phyloP scores from a whole-genome alignment of 2,888 invertebrate species.

The Ichneumon xanthorius region DNA sequence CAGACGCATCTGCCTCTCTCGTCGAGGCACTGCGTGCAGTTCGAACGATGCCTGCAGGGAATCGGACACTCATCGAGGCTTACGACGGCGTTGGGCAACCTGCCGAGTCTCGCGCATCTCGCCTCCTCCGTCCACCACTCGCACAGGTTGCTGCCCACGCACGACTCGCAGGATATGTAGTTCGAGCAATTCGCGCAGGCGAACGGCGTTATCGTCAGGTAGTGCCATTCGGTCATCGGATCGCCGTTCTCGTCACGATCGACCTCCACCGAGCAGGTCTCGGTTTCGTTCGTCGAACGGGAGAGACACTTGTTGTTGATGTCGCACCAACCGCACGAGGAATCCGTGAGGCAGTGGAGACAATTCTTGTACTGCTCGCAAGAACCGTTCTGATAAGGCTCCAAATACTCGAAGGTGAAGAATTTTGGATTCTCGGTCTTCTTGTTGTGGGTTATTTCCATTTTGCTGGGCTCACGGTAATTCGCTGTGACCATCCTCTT shows the following conservation, averaged over 20 bases:
- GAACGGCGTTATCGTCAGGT: slow-evolving; percentile 92
- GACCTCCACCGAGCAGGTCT: slow-evolving; percentile 86
- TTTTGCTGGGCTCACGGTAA: slow-evolving; percentile 88
- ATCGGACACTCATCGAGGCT: slow-evolving; percentile 90
- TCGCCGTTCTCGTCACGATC: slow-evolving; percentile 86
- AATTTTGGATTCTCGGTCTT: slow-evolving; percentile 92
- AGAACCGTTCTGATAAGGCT: slow-evolving; percentile 93
- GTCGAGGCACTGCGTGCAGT: slow-evolving; percentile 93
- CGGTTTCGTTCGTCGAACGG: slow-evolving; percentile 89
- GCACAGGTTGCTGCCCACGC: slow-evolving; percentile 90
- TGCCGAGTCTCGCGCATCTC: slow-evolving; percentile 92
- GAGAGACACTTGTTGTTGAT: slow-evolving; percentile 90
- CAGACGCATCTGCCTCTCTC: slow-evolving; percentile 96
- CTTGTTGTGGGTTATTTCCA: slow-evolving; percentile 92
- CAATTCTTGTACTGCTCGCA: slow-evolving; percentile 93
- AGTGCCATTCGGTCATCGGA: slow-evolving; percentile 89
- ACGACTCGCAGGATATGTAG: slow-evolving; percentile 94
- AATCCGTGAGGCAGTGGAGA: slow-evolving; percentile 94
- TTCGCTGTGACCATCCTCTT: slow-evolving; percentile 86
- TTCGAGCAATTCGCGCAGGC: slow-evolving; percentile 96
- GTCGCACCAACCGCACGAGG: slow-evolving; percentile 97
- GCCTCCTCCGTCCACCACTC: slow-evolving; percentile 98
- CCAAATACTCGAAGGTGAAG: slow-evolving; percentile 95
- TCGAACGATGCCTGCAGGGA: slow-evolving; percentile 91
- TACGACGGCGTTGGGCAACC: slow-evolving; percentile 89